Evolutionary conservation across 2,888 invertebrate species (phyloP), one percentile per base, ranked within the genome.

Genomic region (Ptilodon capucinus): DNA sequence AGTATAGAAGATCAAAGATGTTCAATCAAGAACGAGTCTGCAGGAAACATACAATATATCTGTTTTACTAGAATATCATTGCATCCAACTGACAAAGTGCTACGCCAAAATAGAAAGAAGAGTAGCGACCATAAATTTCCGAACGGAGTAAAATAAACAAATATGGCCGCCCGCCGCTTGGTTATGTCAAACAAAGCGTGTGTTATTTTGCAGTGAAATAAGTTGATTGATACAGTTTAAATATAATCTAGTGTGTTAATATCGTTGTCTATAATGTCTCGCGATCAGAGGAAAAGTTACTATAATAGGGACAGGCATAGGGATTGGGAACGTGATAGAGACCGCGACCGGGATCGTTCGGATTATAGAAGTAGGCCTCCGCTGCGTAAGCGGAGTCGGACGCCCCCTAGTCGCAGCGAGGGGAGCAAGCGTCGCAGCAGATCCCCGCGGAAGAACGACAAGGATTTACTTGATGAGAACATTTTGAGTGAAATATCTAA

Each of bases 401-500:
- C 82, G 44, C 76, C 83, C 30, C 55, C 59, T 2, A 68, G 74
- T 13, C 55, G 61, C 2, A 68, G 74, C 14, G 68, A 71, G 0
- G 61, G 53, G 1, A 73, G 68, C 4, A 82, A 81, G 53, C 77
- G 71, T 1, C 66, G 78, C n/a, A 80, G 85, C 52, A 79, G 86
- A 5, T 79, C 89, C 0, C 89, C 88, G 0, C 71, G 82, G 2
- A 85, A 83, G 51, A 70, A 57, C 40, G 87, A 88, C 3, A 89
- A 89, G 48, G 87, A 88, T 23, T 42, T 81, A 19, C 46, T 87
- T 5, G 89, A 89, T 32, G 90, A 89, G 11, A 89, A 88, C 43
- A 88, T 90, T 51, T 63, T 89, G 42, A 86, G 79, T 55, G 89
- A 89, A 51, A 88, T 90, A 38, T 73, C 87, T 0, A 90, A 90